Percentiles rank a stretch among this genome's conserved stretches.
Conservation (phyloP, 2,888 invertebrate species). For the Elegia similella region DNA sequence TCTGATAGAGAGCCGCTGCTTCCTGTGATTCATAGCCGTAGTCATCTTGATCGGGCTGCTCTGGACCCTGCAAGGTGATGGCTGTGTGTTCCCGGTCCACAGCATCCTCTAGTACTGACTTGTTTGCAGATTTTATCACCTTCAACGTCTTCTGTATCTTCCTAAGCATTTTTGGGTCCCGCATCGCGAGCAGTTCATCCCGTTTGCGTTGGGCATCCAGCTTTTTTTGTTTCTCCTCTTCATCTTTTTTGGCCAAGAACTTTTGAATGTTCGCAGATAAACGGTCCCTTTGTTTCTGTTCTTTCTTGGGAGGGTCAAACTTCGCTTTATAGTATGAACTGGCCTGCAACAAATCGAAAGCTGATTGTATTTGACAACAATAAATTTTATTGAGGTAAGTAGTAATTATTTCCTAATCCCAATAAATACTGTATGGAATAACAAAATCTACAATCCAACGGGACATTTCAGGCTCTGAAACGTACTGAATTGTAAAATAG, state of each 20-base stretch:
- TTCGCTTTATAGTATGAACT: conserved; percentile 87
- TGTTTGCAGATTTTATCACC: conserved; percentile 94
- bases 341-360: conserved; percentile 47
- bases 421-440: not conserved
- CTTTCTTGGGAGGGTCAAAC: conserved; percentile 91
- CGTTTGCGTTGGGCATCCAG: conserved; percentile 84
- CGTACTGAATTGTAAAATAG: conserved; percentile 6
- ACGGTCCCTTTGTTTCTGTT: conserved; percentile 83
- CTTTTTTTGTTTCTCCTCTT: conserved; percentile 86
- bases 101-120: conserved; percentile 92
- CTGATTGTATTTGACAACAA: conserved; percentile 12
- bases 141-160: conserved; percentile 91
- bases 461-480: not conserved
- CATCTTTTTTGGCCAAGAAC: conserved; percentile 90
- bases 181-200: conserved; percentile 83
- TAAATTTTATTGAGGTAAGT: conserved; percentile 7
- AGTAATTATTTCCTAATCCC: not conserved
- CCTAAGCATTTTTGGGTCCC: conserved; percentile 87
- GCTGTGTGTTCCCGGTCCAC: conserved; percentile 88
- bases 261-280: conserved; percentile 91
- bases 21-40: conserved; percentile 94
- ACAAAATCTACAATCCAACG: not conserved
- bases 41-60: conserved; percentile 94
- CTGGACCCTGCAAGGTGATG: conserved; percentile 86
- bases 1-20: conserved; percentile 89